phyloP scores from a whole-genome alignment of 2,888 invertebrate species.

The Nysson spinosus region DNA sequence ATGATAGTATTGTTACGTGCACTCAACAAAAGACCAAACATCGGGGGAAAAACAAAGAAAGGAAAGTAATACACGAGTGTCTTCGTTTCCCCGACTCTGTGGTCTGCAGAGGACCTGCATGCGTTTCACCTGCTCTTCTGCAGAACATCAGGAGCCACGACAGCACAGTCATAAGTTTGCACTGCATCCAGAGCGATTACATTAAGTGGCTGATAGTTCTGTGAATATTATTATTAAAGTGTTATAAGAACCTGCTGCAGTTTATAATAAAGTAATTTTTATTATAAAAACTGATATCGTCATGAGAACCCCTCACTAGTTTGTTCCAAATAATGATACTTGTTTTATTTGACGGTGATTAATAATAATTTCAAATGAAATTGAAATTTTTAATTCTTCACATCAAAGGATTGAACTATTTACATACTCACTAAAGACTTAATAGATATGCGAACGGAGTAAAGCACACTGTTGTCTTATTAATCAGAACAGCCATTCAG shows the following conservation, averaged over 20 bases:
- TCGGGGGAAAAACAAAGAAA: slow-evolving; percentile 33
- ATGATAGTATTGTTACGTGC: slow-evolving; percentile 59
- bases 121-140: slow-evolving; percentile 71
- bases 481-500: not conserved
- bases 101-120: slow-evolving; percentile 65
- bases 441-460: not conserved
- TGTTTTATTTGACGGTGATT: too few species aligned
- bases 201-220: too few species aligned
- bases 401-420: too few species aligned
- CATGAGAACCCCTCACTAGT: too few species aligned
- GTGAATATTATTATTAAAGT: too few species aligned
- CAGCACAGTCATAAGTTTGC: slow-evolving; percentile 65
- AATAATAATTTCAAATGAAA: too few species aligned
- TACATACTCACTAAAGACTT: too few species aligned
- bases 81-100: slow-evolving; percentile 43
- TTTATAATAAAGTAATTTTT: too few species aligned
- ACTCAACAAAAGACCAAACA: slow-evolving; percentile 33
- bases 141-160: slow-evolving; percentile 64
- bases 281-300: too few species aligned
- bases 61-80: slow-evolving; percentile 54
- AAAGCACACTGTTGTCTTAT: not conserved
- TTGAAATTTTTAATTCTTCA: too few species aligned
- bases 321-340: too few species aligned
- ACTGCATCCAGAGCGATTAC: not conserved
- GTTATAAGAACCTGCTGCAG: too few species aligned